phyloP scores from a whole-genome alignment of 2,888 invertebrate genomes.

The Empis livida region DNA sequence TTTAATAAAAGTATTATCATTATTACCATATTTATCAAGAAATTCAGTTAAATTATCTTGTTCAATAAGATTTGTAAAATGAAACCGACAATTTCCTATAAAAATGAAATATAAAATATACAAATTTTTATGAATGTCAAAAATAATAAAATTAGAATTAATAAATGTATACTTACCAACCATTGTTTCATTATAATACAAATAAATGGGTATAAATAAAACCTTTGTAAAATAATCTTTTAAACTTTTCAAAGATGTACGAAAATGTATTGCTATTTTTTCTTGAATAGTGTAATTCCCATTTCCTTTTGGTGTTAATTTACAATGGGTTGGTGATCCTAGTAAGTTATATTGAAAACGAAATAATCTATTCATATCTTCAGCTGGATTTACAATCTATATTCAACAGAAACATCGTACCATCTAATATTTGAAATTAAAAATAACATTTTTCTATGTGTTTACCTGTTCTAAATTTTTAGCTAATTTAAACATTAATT shows the following conservation, averaged over 20 bases:
- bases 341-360: conserved; percentile 24
- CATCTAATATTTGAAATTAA: not conserved
- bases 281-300: conserved; percentile 33
- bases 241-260: conserved; percentile 35
- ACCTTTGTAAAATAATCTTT: conserved; percentile 35
- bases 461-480: conserved; percentile 18
- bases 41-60: conserved; percentile 15
- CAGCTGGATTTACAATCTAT: conserved; percentile 17
- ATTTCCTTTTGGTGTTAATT: conserved; percentile 21
- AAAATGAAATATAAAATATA: not conserved
- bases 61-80: conserved; percentile 20
- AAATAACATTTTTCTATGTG: not conserved
- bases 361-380: conserved; percentile 11
- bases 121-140: not conserved
- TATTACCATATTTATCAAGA: not conserved
- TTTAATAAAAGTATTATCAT: conserved; percentile 6
- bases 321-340: conserved; percentile 25
- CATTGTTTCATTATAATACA: conserved; percentile 31
- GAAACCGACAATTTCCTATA: conserved; percentile 23
- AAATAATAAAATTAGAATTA: conserved; percentile 5
- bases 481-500: conserved; percentile 23
- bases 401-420: not conserved
- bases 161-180: conserved; percentile 22
- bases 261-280: conserved; percentile 36
- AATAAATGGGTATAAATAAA: conserved; percentile 35